phyloP scores from a whole-genome alignment of 2,797 vertebrate genomes.

The Xenentodon cancila region DNA sequence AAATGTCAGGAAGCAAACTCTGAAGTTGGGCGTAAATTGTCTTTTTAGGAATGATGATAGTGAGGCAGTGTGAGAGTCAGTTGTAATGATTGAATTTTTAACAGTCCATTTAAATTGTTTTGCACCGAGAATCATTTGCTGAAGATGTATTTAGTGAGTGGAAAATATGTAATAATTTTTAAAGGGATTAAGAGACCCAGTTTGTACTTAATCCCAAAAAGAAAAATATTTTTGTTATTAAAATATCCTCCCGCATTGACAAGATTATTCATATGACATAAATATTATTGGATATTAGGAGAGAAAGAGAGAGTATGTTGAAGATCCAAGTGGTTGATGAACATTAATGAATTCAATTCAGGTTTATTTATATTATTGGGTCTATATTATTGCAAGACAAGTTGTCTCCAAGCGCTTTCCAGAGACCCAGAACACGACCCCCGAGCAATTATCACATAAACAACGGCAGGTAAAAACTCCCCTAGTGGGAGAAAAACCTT shows the following conservation, averaged over 20 bases:
- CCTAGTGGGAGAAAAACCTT: no score
- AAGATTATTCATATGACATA: constrained; percentile 34
- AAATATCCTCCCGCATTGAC: constrained; percentile 18
- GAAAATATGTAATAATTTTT: constrained; percentile 26
- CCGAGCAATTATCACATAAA: no score
- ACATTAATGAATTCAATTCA: constrained; percentile 7
- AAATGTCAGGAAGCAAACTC: constrained; percentile 25
- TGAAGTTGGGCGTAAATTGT: no score
- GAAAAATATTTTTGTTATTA: no score
- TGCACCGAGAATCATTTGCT: constrained; percentile 19
- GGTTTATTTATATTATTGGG: no score
- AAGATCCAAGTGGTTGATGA: constrained; percentile 17
- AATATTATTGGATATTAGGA: constrained; percentile 5
- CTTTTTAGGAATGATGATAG: not conserved
- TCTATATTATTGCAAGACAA: no score
- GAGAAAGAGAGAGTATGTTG: constrained; percentile 13
- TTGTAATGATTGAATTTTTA: constrained; percentile 19
- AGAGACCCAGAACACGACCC: no score
- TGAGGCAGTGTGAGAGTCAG: constrained; percentile 8
- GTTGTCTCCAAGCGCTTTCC: no score
- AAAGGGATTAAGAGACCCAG: constrained; percentile 10
- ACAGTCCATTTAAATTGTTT: constrained; percentile 24
- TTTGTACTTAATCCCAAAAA: not conserved
- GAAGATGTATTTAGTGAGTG: constrained; percentile 4
- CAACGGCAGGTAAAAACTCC: no score